phyloP scores from a whole-genome alignment of 1,140 invertebrate species.

The Musca domestica region DNA sequence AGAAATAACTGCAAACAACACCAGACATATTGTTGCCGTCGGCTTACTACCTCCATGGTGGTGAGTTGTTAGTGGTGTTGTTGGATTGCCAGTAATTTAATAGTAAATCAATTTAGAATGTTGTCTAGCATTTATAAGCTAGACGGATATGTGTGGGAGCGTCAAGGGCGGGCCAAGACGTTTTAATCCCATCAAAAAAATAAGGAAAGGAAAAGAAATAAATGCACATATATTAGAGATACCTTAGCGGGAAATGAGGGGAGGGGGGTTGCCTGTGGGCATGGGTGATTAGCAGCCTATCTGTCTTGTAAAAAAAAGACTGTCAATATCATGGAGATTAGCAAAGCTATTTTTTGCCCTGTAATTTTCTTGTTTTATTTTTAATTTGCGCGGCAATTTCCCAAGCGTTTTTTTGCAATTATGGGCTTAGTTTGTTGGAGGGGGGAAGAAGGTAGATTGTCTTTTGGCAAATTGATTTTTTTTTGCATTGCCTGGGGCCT shows the following conservation, averaged over 20 bases:
- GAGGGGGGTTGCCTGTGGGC: too few relatives aligned
- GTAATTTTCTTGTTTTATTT: constrained; percentile 10
- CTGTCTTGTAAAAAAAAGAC: too few relatives aligned
- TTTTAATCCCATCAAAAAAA: too few relatives aligned
- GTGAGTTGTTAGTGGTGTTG: not conserved
- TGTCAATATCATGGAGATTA: too few relatives aligned
- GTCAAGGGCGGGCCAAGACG: too few relatives aligned
- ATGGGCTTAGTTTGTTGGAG: not conserved
- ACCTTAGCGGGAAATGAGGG: too few relatives aligned
- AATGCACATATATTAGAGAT: too few relatives aligned
- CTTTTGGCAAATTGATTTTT: not conserved
- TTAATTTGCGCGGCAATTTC: not conserved
- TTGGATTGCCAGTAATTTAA: constrained; percentile 25
- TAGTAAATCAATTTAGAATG: constrained; percentile 29
- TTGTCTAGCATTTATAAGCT: too few relatives aligned
- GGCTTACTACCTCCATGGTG: not conserved
- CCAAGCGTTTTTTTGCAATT: not conserved
- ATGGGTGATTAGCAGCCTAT: too few relatives aligned
- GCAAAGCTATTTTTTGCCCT: not conserved
- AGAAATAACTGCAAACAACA: not conserved
- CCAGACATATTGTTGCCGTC: not conserved
- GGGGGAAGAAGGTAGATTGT: not conserved
- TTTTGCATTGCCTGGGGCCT: not conserved
- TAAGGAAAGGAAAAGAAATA: too few relatives aligned
- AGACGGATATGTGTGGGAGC: too few relatives aligned